These are phyloP conservation scores for Leptodactylus fuscus DNA, from an alignment of 2,113 vertebrate species.

Conservation along the genomic window DNA sequence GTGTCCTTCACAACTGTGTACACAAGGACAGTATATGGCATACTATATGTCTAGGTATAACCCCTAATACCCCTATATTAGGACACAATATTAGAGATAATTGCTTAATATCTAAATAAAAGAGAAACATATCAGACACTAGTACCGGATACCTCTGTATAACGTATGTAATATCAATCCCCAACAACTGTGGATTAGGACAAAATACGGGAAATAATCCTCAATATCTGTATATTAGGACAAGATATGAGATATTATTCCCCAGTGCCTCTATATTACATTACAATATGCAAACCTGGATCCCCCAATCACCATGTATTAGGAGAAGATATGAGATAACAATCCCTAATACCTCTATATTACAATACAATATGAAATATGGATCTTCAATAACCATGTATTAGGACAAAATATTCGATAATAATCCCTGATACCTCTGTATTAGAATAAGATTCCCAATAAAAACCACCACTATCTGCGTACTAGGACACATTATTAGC, in stretches of 20 bases:
- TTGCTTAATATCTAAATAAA: too few species aligned
- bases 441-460: neutral
- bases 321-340: neutral
- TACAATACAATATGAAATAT: neutral
- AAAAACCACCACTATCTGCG: neutral
- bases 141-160: neutral
- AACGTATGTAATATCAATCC: neutral
- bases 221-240: constrained; percentile 11
- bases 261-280: neutral
- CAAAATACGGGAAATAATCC: neutral
- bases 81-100: neutral
- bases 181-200: neutral
- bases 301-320: neutral
- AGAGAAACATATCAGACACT: too few species aligned
- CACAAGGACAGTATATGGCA: neutral
- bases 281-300: neutral
- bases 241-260: neutral
- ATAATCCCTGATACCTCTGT: neutral
- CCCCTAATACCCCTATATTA: neutral
- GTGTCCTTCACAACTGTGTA: too few species aligned
- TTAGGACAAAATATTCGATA: neutral
- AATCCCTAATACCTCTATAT: neutral
- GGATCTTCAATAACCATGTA: neutral
- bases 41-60: neutral
- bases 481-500: neutral